Evolutionary conservation across 2,888 invertebrate genomes (phyloP), one percentile per base, ranked within the genome.

Genomic region (Schizotus pectinicornis): DNA sequence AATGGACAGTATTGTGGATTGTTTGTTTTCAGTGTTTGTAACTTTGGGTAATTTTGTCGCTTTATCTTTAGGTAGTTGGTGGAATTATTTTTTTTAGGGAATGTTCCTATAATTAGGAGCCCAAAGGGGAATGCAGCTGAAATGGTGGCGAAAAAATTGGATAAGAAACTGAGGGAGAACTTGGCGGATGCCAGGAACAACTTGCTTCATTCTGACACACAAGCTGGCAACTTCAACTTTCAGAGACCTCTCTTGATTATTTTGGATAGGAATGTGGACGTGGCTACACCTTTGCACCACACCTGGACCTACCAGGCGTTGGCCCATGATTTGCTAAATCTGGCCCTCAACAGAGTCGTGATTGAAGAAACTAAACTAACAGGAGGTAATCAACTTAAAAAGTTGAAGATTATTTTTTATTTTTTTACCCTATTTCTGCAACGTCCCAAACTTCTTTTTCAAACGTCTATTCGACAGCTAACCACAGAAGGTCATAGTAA

Each of bases 301-400:
- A 98, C 99, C 0, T 99, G 99, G 99, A 99, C 98, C 0, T 99
- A 99, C 79, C 99, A 99, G 80, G 98, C 99, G 0, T 81, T 99
- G 51, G 91, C 95, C 14, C 98, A 99, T 79, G 99, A 99, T 83
- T 92, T 98, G 3, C 80, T 99, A 54, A 94, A 97, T 74, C 83
- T 98, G 67, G 89, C 94, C 6, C 81, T 98, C 54, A 99, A 99
- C 80, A 85, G 94, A 42, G 75, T 80, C 6, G 66, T 77, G 30
- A 71, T 80, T 30, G 79, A 80, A 63, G 80, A 80, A 64, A 72
- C 67, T 14, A 64, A 68, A 6, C 57, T 76, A 12, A 67, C 70
- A 38, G 78, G 77, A 64, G 77, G 76, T 75, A 54, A 22, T 22
- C 22, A 22, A 22, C 2, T 22, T 22, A 22, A n/a, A n/a, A n/a